Percentiles rank a stretch among this genome's conserved stretches.
Conservation (phyloP, 64 coral and sea anemone species). For the Pocillopora verrucosa region DNA sequence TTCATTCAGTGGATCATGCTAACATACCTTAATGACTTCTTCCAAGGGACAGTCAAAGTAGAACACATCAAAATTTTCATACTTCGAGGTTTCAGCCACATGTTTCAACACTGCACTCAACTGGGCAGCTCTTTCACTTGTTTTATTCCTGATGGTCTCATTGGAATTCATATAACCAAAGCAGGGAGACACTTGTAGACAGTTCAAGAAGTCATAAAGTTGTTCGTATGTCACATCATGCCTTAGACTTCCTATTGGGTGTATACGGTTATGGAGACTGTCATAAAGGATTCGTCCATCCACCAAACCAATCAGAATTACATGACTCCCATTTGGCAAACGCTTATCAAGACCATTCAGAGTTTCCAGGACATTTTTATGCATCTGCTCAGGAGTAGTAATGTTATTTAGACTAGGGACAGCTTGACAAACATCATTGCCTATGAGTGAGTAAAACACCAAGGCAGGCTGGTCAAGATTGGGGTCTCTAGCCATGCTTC, state of each 20-base stretch:
- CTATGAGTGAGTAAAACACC: constrained; percentile 90
- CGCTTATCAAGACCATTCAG: constrained; percentile 56
- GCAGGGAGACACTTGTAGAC: constrained; percentile 88
- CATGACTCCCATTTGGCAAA: constrained; percentile 89
- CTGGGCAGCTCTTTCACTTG: constrained; percentile 66
- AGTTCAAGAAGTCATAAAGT: constrained; percentile 96
- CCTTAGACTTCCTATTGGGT: constrained; percentile 87
- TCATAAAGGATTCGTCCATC: constrained; percentile 88
- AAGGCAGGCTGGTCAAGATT: constrained; percentile 80
- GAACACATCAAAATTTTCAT: constrained; percentile 81
- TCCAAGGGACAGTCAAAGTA: constrained; percentile 73
- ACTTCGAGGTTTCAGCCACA: constrained; percentile 57
- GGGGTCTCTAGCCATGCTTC: constrained; percentile 66
- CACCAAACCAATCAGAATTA: constrained; percentile 73
- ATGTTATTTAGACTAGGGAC: constrained; percentile 54
- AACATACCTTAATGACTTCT: constrained; percentile 66
- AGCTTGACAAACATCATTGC: constrained; percentile 89
- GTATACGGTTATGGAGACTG: constrained; percentile 81
- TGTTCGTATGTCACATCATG: constrained; percentile 84
- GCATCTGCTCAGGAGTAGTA: constrained; percentile 95
- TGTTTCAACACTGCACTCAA: constrained; percentile 74
- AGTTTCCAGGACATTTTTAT: constrained; percentile 75
- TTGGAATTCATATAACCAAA: constrained; percentile 92
- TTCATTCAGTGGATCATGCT: too few relatives aligned
- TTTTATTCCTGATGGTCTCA: constrained; percentile 83